Conservation (phyloP, 2,888 invertebrate species). For the Dynastes maya region DNA sequence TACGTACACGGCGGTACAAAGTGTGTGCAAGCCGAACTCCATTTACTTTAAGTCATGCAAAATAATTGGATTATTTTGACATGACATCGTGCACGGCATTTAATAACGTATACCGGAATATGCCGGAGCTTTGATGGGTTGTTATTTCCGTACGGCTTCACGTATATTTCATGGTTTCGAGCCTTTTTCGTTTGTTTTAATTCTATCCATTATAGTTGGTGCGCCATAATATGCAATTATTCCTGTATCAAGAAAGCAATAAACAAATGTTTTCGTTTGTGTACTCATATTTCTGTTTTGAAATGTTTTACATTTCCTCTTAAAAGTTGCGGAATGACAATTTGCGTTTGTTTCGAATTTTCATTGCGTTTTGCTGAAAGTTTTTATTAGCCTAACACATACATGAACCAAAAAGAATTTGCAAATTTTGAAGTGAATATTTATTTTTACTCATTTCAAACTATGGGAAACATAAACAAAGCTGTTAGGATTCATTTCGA, state of each 20-base stretch:
- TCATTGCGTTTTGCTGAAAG: too few relatives aligned
- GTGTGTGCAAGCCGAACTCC: conserved; percentile 31
- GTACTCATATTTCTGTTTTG: too few relatives aligned
- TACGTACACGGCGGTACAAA: conserved; percentile 24
- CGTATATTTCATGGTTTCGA: not conserved
- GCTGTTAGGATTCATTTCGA: too few relatives aligned
- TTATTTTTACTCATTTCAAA: too few relatives aligned
- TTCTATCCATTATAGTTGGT: not conserved
- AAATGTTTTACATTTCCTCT: too few relatives aligned
- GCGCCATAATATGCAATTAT: not conserved
- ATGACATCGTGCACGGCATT: conserved; percentile 38
- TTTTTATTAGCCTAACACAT: too few relatives aligned
- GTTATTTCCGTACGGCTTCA: conserved; percentile 37
- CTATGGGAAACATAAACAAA: too few relatives aligned
- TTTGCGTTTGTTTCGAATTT: too few relatives aligned
- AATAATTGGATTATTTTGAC: conserved; percentile 47
- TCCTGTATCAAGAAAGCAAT: not conserved
- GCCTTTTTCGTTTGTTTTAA: not conserved
- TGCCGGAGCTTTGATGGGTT: conserved; percentile 25
- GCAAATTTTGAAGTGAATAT: too few relatives aligned
- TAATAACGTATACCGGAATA: conserved; percentile 40
- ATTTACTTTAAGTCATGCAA: conserved; percentile 45
- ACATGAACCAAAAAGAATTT: too few relatives aligned
- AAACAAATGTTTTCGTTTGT: too few relatives aligned
- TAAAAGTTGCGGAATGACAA: too few relatives aligned